phyloP scores from a whole-genome alignment of 1,140 invertebrate species.

The Tribolium castaneum region DNA sequence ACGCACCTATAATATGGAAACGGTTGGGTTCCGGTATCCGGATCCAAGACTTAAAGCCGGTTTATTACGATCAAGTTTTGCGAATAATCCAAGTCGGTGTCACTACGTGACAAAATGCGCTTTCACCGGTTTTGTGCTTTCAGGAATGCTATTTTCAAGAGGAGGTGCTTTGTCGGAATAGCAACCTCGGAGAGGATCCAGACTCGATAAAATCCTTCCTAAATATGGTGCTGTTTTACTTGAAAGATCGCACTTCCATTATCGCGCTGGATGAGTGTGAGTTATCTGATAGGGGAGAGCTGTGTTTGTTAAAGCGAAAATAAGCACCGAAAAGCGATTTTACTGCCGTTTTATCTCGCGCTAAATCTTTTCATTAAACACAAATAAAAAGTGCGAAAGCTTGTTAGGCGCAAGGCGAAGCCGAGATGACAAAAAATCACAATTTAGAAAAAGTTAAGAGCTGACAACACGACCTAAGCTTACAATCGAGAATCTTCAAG shows the following conservation, averaged over 20 bases:
- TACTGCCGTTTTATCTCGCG: too few relatives aligned
- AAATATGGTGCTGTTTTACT: slow-evolving; percentile 67
- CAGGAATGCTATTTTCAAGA: slow-evolving; percentile 68
- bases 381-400: too few relatives aligned
- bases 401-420: too few relatives aligned
- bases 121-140: slow-evolving; percentile 43
- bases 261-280: slow-evolving; percentile 67
- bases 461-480: too few relatives aligned
- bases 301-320: neutral
- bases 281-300: neutral
- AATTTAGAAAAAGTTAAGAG: too few relatives aligned
- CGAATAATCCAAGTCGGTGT: slow-evolving; percentile 65
- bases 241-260: slow-evolving; percentile 73
- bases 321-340: too few relatives aligned
- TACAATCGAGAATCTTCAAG: too few relatives aligned
- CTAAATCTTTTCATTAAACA: too few relatives aligned
- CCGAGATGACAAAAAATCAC: too few relatives aligned
- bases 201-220: slow-evolving; percentile 68
- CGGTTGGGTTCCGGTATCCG: slow-evolving; percentile 65
- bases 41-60: slow-evolving; percentile 71
- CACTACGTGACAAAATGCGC: slow-evolving; percentile 33
- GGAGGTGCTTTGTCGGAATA: slow-evolving; percentile 64
- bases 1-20: slow-evolving; percentile 70
- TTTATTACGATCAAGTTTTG: slow-evolving; percentile 68
- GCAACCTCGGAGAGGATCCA: slow-evolving; percentile 65